Evolutionary conservation across 1,140 invertebrate species (phyloP).

Genomic region (Archivesica marissinica): DNA sequence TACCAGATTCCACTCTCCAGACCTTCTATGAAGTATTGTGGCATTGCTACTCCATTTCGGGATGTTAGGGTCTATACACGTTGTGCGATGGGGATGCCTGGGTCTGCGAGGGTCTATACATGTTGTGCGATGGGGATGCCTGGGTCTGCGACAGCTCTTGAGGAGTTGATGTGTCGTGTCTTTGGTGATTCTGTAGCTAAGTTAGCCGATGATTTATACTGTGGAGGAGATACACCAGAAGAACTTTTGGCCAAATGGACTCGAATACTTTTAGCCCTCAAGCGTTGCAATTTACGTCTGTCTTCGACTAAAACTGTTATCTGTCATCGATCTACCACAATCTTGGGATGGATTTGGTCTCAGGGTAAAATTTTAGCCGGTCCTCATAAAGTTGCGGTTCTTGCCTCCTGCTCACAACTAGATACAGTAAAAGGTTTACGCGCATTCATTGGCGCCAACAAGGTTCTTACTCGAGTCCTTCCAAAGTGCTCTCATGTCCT

Average conservation of each 20-base stretch:
- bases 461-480: constrained; percentile 45
- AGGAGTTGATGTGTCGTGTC: constrained; percentile 68
- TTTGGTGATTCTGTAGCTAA: constrained; percentile 61
- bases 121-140: constrained; percentile 73
- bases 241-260: constrained; percentile 33
- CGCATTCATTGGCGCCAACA: constrained; percentile 64
- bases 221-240: constrained; percentile 41
- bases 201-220: constrained; percentile 57
- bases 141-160: constrained; percentile 64
- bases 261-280: constrained; percentile 32
- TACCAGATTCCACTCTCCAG: constrained; percentile 64
- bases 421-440: constrained; percentile 35
- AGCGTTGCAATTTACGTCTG: constrained; percentile 33
- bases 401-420: constrained; percentile 29
- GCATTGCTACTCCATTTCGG: constrained; percentile 59
- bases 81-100: too few relatives aligned
- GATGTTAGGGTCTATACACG: too few relatives aligned
- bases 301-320: constrained; percentile 51
- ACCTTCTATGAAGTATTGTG: constrained; percentile 65
- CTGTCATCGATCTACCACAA: neutral
- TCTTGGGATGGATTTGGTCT: constrained; percentile 65
- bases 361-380: constrained; percentile 48
- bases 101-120: too few relatives aligned
- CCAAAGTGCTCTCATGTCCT: constrained; percentile 46
- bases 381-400: constrained; percentile 48